Evolutionary conservation across 2,888 invertebrate species (phyloP).

Genomic region (Amphipoea oculea): DNA sequence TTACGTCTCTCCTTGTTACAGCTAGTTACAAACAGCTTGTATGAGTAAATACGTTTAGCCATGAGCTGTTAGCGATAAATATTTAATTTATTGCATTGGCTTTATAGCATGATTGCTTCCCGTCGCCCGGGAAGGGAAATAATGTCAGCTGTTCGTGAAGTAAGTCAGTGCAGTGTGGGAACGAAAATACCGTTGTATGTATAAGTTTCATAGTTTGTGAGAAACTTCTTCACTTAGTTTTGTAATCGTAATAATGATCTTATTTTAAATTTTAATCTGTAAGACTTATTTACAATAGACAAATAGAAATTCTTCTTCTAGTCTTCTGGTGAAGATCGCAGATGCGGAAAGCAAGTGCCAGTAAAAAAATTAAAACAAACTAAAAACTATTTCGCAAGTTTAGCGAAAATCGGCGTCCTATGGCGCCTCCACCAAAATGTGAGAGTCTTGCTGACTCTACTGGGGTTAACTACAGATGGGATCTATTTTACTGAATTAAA

Average conservation of each 20-base stretch:
- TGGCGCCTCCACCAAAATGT: too few relatives aligned
- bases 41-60: slow-evolving; percentile 53
- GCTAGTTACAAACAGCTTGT: slow-evolving; percentile 44
- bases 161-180: slow-evolving; percentile 11
- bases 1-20: slow-evolving; percentile 52
- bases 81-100: slow-evolving; percentile 50
- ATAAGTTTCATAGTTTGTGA: not conserved
- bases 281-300: too few relatives aligned
- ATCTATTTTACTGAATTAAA: too few relatives aligned
- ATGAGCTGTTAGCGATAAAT: slow-evolving; percentile 54
- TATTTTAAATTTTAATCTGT: too few relatives aligned
- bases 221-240: not conserved
- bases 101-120: slow-evolving; percentile 41
- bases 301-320: too few relatives aligned
- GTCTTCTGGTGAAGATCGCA: too few relatives aligned
- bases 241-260: not conserved
- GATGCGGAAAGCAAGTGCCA: not conserved
- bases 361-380: too few relatives aligned
- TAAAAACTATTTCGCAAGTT: too few relatives aligned
- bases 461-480: too few relatives aligned
- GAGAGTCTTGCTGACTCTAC: too few relatives aligned
- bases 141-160: slow-evolving; percentile 7
- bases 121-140: slow-evolving; percentile 4
- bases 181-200: not conserved
- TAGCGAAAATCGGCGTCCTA: too few relatives aligned